Evolutionary conservation across 1,140 invertebrate genomes (phyloP), one percentile per base, ranked within the genome.

Genomic region (Drosophila gunungcola): DNA sequence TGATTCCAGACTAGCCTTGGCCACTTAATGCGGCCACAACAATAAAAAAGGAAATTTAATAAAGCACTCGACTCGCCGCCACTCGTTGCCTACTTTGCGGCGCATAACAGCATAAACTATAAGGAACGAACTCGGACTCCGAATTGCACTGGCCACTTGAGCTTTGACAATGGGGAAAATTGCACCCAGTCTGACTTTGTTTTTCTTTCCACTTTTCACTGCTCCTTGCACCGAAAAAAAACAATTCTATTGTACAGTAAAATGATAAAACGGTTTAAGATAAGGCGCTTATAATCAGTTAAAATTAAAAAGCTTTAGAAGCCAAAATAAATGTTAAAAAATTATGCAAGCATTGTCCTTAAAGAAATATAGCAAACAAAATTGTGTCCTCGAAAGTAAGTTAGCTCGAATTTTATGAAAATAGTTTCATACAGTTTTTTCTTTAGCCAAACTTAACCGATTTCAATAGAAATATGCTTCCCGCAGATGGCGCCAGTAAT

Each of bases 21-120:
- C 84, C 84, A 89, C 84, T 89, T 89, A 90, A 88, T 88, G 63
- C 78, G 83, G 54, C 83, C 82, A 86, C 82, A 86, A 86, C 82
- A 86, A 86, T 86, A 86, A 86, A 73, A 68, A 86, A 86, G 83
- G 62, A 80, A 89, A 84, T 84, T 89, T 89, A 89, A 89, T 88
- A 89, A 86, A 89, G 80, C 73, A 80, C 84, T 89, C 57, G 73
- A 88, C 73, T 72, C 80, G 62, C 49, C 68, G 58, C 43, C 75
- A 73, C 63, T 65, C 70, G 78, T 85, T 67, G 85, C 80, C 88
- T 90, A 84, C 85, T 90, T 81, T 81, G 78, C 68, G 78, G 85
- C 56, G 74, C 78, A 90, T 81, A 90, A 76, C 67, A 90, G 78
- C 78, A 81, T 73, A 79, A 88, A 88, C 83, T 88, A 77, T 80